Conservation (phyloP, 2,113 vertebrate genomes). For the Larimichthys polyactis region DNA sequence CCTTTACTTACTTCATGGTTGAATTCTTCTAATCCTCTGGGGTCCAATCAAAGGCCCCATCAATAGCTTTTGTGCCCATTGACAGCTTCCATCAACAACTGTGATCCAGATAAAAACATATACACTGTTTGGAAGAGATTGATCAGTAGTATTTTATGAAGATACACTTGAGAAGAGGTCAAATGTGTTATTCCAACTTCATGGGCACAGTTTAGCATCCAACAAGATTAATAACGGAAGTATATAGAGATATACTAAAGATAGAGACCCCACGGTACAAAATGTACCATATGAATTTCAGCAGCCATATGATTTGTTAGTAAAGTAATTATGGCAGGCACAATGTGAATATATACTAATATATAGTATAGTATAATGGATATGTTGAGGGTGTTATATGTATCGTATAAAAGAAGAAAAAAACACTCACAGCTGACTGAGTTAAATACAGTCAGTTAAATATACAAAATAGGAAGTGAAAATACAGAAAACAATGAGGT, state of each 20-base stretch:
- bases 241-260: no score
- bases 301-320: neutral
- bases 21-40: neutral
- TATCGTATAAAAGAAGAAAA: neutral
- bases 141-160: no score
- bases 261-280: no score
- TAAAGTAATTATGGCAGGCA: no score
- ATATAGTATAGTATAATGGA: neutral
- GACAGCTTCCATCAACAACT: neutral
- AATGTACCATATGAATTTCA: neutral
- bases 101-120: neutral
- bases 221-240: neutral
- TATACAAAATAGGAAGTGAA: neutral
- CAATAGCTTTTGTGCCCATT: neutral
- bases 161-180: no score
- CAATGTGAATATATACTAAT: neutral
- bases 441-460: neutral
- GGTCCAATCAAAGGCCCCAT: no score
- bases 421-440: neutral
- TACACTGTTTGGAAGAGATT: no score
- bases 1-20: no score
- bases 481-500: neutral
- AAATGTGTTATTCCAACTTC: no score
- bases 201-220: neutral
- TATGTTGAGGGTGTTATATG: neutral